These are phyloP conservation scores for Pachypanchax playfairii DNA, from an alignment of 2,113 vertebrate genomes.

Conservation along the genomic window DNA sequence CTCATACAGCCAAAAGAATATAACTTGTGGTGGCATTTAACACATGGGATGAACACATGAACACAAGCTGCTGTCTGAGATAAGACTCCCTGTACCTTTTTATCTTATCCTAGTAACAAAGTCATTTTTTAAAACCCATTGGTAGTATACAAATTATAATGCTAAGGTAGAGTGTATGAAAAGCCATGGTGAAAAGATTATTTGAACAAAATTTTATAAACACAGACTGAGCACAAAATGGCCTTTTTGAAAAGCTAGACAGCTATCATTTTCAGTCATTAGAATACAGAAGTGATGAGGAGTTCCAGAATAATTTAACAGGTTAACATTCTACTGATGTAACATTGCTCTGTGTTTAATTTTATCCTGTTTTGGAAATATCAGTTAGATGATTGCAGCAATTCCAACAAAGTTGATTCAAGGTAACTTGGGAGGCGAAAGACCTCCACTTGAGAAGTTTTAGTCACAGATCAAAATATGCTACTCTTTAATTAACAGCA, in stretches of 20 bases:
- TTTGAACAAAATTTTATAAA: constrained; percentile 6
- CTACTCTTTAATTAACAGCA: no score
- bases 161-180: background rate
- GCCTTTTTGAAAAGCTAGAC: constrained; percentile 5
- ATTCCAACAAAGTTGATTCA: background rate
- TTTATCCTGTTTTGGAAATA: no score
- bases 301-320: no score
- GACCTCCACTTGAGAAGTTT: background rate
- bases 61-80: constrained; percentile 46
- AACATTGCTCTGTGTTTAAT: no score
- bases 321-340: background rate
- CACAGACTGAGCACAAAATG: constrained; percentile 3
- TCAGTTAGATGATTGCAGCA: background rate
- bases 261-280: background rate
- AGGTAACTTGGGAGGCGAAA: background rate
- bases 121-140: constrained; percentile 28
- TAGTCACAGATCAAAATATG: background rate
- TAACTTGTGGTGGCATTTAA: constrained; percentile 38
- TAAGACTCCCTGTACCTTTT: constrained; percentile 30
- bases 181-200: background rate
- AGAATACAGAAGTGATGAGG: constrained; percentile 1
- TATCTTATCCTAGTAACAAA: constrained; percentile 24
- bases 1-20: background rate
- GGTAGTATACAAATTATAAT: background rate
- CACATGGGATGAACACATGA: constrained; percentile 19